A percentile compares a stretch with the other conserved stretches of the same genome.
Evolutionary conservation across 2,113 vertebrate genomes (phyloP).

Genomic region (Pitta sordida): DNA sequence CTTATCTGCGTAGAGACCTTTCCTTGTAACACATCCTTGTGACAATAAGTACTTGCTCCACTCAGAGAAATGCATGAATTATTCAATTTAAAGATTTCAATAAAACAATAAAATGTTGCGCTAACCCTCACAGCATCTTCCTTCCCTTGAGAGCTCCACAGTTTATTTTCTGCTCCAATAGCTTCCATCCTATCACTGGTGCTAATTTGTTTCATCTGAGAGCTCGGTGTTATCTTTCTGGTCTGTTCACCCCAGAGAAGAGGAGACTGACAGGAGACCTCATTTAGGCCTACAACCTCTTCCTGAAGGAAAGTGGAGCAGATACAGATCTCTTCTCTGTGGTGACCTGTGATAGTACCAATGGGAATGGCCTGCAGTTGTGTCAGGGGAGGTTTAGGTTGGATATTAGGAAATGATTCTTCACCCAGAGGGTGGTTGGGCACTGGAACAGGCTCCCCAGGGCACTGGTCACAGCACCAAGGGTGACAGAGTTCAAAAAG

Average conservation of each 20-base stretch:
- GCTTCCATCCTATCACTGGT: not conserved
- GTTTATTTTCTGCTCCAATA: slow-evolving; percentile 12
- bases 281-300: fast-evolving
- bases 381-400: not conserved
- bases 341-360: not conserved
- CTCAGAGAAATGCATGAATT: not conserved
- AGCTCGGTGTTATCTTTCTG: not conserved
- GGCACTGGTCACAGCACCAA: not conserved
- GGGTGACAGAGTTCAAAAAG: fast-evolving
- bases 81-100: not conserved
- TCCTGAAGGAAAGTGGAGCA: not conserved
- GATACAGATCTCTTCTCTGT: not conserved
- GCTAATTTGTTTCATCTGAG: not conserved
- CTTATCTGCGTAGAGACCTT: not conserved
- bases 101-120: not conserved
- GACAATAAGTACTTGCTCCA: not conserved
- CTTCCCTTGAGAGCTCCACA: not conserved
- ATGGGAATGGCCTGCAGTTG: not conserved
- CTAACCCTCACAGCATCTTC: not conserved
- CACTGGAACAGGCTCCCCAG: not conserved
- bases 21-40: not conserved
- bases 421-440: not conserved
- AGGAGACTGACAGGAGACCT: not conserved
- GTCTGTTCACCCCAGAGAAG: not conserved
- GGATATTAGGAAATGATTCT: not conserved